A percentile compares a stretch with the other conserved stretches of the same genome.
Evolutionary conservation across 2,113 vertebrate genomes (phyloP).

Genomic region (Meleagris gallopavo): DNA sequence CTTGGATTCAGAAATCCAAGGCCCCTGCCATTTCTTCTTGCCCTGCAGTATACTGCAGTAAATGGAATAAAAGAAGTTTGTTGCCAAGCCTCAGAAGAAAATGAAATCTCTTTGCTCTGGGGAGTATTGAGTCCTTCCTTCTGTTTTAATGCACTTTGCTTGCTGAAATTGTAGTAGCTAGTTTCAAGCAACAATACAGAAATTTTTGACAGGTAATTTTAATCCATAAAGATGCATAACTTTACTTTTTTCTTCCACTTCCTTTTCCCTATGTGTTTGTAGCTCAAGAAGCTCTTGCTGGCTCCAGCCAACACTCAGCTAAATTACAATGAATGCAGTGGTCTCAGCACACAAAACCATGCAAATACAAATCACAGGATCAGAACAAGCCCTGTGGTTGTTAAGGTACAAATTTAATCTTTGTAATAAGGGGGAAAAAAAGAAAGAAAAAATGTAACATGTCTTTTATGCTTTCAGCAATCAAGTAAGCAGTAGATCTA

Average conservation of each 20-base stretch:
- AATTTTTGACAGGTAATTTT: slow-evolving; percentile 23
- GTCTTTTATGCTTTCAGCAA: background rate
- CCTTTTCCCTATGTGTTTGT: slow-evolving; percentile 70
- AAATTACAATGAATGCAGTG: slow-evolving; percentile 99
- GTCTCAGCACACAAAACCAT: slow-evolving; percentile 96
- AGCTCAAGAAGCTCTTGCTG: slow-evolving; percentile 99
- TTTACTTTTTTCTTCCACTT: slow-evolving; percentile 31
- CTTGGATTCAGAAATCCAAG: slow-evolving; percentile 19
- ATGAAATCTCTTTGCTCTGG: background rate
- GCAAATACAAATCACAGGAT: slow-evolving; percentile 94
- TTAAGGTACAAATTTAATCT: slow-evolving; percentile 89
- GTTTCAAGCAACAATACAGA: slow-evolving; percentile 43
- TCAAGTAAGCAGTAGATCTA: background rate
- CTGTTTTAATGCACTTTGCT: slow-evolving; percentile 15
- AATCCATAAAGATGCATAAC: slow-evolving; percentile 53
- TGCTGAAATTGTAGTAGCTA: slow-evolving; percentile 8
- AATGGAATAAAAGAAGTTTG: slow-evolving; percentile 4
- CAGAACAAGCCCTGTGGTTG: slow-evolving; percentile 93
- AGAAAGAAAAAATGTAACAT: background rate
- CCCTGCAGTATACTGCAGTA: background rate
- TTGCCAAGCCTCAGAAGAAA: slow-evolving; percentile 1
- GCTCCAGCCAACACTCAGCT: slow-evolving; percentile 98
- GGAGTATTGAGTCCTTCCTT: background rate
- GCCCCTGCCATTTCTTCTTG: slow-evolving; percentile 9
- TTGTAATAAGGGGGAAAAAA: slow-evolving; percentile 21